These are phyloP conservation scores for Oxyura jamaicensis DNA, from an alignment of 2,113 vertebrate genomes.

Conservation along the genomic window DNA sequence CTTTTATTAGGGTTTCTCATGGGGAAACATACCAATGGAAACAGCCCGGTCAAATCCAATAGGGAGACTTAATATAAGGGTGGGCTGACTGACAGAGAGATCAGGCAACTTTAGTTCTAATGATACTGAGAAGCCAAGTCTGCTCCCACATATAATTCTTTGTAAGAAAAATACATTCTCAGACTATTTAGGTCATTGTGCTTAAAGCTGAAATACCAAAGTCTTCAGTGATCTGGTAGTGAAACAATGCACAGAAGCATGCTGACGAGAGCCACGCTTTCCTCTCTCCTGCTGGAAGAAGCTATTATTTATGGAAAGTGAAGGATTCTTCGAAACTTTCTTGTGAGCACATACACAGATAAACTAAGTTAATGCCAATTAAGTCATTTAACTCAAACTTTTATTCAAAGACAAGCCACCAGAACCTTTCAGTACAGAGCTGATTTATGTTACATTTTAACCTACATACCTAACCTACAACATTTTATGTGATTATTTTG, in stretches of 20 bases:
- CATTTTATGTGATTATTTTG: neutral
- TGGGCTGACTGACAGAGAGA: neutral
- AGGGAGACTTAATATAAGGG: neutral
- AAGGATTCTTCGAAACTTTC: neutral
- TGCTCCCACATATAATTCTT: neutral
- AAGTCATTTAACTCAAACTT: neutral
- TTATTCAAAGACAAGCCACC: neutral
- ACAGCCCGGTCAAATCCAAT: neutral
- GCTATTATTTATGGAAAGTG: neutral
- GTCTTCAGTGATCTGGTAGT: neutral
- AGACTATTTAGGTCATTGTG: slow-evolving; percentile 54
- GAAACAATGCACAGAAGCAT: neutral
- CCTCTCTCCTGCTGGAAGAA: neutral
- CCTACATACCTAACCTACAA: neutral
- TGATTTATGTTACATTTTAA: neutral
- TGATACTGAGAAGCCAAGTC: slow-evolving; percentile 7
- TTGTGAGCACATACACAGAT: neutral
- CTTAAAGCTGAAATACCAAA: slow-evolving; percentile 47
- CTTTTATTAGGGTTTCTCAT: neutral
- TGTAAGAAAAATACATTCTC: slow-evolving; percentile 61
- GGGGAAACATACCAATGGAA: neutral
- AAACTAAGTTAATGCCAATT: neutral
- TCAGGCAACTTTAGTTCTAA: slow-evolving; percentile 9
- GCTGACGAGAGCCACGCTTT: neutral
- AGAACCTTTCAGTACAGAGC: neutral